Evolutionary conservation across 2,797 vertebrate genomes (phyloP).

Genomic region (Poeciliopsis turneri): DNA sequence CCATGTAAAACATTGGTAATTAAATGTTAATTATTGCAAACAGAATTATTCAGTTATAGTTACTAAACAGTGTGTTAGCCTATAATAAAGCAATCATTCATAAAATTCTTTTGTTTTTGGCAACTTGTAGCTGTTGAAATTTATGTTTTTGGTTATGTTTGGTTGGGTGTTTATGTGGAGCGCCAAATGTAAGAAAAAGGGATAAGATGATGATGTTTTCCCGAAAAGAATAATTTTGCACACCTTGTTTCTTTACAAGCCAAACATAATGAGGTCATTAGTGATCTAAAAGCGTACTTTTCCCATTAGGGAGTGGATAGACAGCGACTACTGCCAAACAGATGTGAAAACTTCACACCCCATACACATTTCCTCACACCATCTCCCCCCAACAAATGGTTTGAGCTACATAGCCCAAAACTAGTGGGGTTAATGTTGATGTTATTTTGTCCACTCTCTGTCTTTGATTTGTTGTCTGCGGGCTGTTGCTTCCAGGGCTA

Average conservation of each 20-base stretch:
- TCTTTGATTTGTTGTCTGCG: conserved; percentile 63
- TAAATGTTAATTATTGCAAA: conserved; percentile 14
- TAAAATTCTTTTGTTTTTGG: conserved; percentile 22
- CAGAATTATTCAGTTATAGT: conserved; percentile 5
- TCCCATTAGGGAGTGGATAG: conserved; percentile 65
- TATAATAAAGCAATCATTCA: conserved; percentile 24
- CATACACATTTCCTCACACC: conserved; percentile 59
- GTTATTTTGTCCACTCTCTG: conserved; percentile 60
- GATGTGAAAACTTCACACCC: conserved; percentile 71
- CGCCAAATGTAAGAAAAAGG: conserved; percentile 23
- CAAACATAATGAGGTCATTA: conserved; percentile 64
- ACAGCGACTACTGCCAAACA: conserved; percentile 68
- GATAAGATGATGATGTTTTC: conserved; percentile 37
- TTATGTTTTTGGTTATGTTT: conserved; percentile 15
- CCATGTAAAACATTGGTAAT: conserved; percentile 1
- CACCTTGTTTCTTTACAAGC: conserved; percentile 62
- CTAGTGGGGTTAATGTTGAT: conserved; percentile 59
- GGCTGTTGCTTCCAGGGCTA: conserved; percentile 31
- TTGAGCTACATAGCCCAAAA: conserved; percentile 58
- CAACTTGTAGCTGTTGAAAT: conserved; percentile 15
- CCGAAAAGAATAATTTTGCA: conserved; percentile 40
- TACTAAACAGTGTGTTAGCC: conserved; percentile 30
- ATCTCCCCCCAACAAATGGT: conserved; percentile 57
- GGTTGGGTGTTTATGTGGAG: conserved; percentile 53
- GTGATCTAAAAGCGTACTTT: conserved; percentile 58